Conservation (phyloP, 2,888 invertebrate species). For the Ariolimax columbianus region DNA sequence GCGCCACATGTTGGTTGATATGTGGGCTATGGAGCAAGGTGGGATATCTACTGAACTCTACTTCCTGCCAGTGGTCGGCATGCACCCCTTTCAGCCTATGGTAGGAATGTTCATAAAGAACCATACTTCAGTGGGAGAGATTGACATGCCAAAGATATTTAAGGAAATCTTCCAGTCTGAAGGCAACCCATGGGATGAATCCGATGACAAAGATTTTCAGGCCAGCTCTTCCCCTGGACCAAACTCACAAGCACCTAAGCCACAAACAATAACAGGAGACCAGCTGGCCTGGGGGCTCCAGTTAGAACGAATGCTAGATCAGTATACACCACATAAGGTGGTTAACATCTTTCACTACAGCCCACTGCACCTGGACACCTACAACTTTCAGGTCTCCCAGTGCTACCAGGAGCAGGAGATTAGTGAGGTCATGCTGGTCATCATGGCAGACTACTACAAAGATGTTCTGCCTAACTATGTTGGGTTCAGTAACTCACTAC, state of each 20-base stretch:
- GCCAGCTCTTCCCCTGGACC: background rate
- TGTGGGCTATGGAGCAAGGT: constrained; percentile 45
- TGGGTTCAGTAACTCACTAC: constrained; percentile 39
- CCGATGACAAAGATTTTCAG: background rate
- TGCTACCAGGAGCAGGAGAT: constrained; percentile 44
- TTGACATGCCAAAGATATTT: constrained; percentile 22
- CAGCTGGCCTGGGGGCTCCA: constrained; percentile 33
- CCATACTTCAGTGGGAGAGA: background rate
- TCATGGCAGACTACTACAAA: constrained; percentile 33
- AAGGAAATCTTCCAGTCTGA: constrained; percentile 32
- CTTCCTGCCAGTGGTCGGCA: constrained; percentile 42
- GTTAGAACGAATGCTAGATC: constrained; percentile 34
- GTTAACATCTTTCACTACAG: constrained; percentile 48
- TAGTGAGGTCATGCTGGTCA: constrained; percentile 36
- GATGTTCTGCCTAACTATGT: constrained; percentile 37
- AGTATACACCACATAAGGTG: constrained; percentile 37
- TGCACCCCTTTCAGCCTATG: background rate
- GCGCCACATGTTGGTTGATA: constrained; percentile 45
- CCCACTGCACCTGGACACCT: constrained; percentile 43
- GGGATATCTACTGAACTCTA: constrained; percentile 49
- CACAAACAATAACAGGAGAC: constrained; percentile 12
- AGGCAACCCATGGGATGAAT: background rate
- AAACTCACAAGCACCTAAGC: background rate
- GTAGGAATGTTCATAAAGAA: constrained; percentile 45
- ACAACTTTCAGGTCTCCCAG: constrained; percentile 48